A percentile compares a stretch with the other conserved stretches of the same genome.
These are phyloP conservation scores for Gandaritis pyraliata DNA, from an alignment of 2,888 invertebrate species.

Conservation along the genomic window DNA sequence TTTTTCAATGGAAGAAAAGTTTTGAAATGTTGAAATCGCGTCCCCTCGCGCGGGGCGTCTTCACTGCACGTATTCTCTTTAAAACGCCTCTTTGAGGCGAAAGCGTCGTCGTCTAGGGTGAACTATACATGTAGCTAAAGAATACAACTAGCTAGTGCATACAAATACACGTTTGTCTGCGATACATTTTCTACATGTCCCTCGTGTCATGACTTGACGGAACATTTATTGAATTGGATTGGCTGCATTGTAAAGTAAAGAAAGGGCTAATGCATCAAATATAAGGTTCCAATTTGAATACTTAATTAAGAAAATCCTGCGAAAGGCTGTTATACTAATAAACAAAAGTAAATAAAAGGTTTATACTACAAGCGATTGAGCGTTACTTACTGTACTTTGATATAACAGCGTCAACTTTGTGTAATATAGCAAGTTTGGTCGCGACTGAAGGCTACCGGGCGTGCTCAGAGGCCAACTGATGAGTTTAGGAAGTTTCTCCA, in stretches of 20 bases:
- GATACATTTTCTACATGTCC: slow-evolving; percentile 25
- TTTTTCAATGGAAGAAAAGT: slow-evolving; percentile 54
- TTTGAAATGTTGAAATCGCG: slow-evolving; percentile 55
- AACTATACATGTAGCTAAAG: slow-evolving; percentile 46
- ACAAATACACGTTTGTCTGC: slow-evolving; percentile 6
- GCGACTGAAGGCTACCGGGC: slow-evolving; percentile 63
- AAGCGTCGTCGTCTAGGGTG: slow-evolving; percentile 60
- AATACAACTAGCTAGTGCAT: slow-evolving; percentile 50
- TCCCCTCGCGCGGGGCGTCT: slow-evolving; percentile 48
- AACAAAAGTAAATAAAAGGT: slow-evolving; percentile 13
- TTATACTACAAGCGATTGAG: slow-evolving; percentile 30
- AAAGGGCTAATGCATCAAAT: no score
- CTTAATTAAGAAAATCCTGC: no score
- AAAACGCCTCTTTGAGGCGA: slow-evolving; percentile 76
- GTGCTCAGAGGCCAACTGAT: slow-evolving; percentile 70
- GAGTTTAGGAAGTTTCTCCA: slow-evolving; percentile 75
- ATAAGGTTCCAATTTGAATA: no score
- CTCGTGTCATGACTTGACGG: no score
- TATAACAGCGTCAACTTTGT: slow-evolving; percentile 57
- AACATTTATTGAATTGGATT: no score
- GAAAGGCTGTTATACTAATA: no score
- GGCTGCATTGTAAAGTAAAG: no score
- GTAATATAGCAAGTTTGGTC: slow-evolving; percentile 71
- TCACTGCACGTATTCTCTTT: slow-evolving; percentile 66
- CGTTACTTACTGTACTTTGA: slow-evolving; percentile 56